Conservation (phyloP, 2,113 vertebrate genomes). For the Galeopterus variegatus region DNA sequence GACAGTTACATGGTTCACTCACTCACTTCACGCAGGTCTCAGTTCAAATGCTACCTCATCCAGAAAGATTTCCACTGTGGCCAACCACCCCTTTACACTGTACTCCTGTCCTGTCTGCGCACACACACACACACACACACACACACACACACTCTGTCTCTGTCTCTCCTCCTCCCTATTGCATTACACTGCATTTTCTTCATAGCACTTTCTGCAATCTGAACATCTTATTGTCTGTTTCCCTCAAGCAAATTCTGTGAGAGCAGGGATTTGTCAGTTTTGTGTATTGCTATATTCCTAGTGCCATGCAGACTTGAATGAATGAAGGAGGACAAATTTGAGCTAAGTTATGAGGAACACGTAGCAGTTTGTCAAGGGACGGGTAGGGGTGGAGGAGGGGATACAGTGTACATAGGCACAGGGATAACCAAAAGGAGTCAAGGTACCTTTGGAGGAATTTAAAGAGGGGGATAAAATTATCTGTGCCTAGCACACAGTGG, state of each 20-base stretch:
- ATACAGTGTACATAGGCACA: background rate
- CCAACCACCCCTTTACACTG: background rate
- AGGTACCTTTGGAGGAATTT: background rate
- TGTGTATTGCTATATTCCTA: background rate
- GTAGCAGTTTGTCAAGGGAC: background rate
- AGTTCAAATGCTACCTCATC: background rate
- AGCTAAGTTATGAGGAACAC: constrained; percentile 38
- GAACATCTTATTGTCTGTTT: constrained; percentile 33
- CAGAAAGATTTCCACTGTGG: background rate
- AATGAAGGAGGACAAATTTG: background rate
- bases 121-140: background rate
- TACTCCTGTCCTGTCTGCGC: background rate
- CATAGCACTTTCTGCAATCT: background rate
- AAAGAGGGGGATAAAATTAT: background rate
- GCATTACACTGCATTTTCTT: background rate
- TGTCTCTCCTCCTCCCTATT: background rate
- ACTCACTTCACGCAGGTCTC: background rate
- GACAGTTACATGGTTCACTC: background rate
- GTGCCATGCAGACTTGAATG: background rate
- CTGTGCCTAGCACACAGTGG: background rate
- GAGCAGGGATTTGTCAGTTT: background rate
- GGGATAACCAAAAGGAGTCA: background rate
- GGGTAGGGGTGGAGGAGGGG: too few species aligned
- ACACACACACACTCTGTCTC: background rate
- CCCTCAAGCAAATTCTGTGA: constrained; percentile 32